These are phyloP conservation scores for Cryptotermes secundus DNA, from an alignment of 1,140 invertebrate species.

Conservation along the genomic window DNA sequence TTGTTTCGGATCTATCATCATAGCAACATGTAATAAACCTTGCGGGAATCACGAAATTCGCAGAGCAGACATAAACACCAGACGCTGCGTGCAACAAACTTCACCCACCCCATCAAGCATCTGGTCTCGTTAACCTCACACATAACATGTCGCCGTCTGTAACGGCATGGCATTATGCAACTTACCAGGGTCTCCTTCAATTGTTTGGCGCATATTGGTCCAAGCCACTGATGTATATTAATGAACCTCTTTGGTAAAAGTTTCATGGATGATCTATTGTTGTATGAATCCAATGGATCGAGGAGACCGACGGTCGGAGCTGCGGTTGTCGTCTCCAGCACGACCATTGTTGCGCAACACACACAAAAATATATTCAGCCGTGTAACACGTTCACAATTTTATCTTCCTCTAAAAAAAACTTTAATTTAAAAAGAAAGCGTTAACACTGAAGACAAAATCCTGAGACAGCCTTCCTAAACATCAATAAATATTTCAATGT, in stretches of 20 bases:
- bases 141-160: neutral
- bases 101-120: too few relatives aligned
- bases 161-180: slow-evolving; percentile 39
- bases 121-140: too few relatives aligned
- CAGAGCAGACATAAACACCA: too few relatives aligned
- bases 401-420: neutral
- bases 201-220: slow-evolving; percentile 72
- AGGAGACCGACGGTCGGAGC: neutral
- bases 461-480: neutral
- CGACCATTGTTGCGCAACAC: slow-evolving; percentile 23
- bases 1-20: too few relatives aligned
- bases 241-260: slow-evolving; percentile 84
- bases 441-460: neutral
- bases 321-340: slow-evolving; percentile 27
- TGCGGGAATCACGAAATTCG: too few relatives aligned
- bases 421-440: neutral
- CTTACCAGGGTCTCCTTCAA: slow-evolving; percentile 71
- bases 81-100: too few relatives aligned
- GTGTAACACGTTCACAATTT: neutral
- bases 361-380: neutral
- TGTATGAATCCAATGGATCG: neutral
- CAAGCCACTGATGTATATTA: slow-evolving; percentile 83
- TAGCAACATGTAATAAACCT: too few relatives aligned
- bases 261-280: slow-evolving; percentile 62
- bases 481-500: neutral